Conservation (phyloP, 2,888 invertebrate species). For the Platypus cylindrus region DNA sequence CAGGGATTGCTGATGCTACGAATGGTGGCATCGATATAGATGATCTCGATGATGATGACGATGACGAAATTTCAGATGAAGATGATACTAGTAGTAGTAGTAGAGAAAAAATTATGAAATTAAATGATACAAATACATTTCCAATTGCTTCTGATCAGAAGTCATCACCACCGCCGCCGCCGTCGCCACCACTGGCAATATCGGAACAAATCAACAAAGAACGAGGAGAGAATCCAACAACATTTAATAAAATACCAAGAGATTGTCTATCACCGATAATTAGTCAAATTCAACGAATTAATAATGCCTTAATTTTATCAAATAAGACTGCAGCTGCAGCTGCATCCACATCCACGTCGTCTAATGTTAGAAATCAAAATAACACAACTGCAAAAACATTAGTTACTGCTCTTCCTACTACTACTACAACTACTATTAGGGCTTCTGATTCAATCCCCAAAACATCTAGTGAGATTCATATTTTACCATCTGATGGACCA, state of each 20-base stretch:
- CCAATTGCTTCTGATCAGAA: too few relatives aligned
- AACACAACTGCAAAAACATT: too few relatives aligned
- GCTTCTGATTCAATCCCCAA: background rate
- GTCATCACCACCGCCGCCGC: constrained; percentile 5
- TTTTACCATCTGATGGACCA: constrained; percentile 5
- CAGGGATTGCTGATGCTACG: too few relatives aligned
- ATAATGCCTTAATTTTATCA: constrained; percentile 11
- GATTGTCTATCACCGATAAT: constrained; percentile 10
- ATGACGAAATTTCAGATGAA: constrained; percentile 15
- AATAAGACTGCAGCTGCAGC: constrained; percentile 11
- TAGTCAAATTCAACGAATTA: constrained; percentile 12
- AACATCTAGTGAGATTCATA: background rate
- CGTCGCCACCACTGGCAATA: constrained; percentile 4
- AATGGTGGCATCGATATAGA: too few relatives aligned
- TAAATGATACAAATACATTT: too few relatives aligned
- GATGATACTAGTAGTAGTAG: too few relatives aligned
- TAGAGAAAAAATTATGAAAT: constrained; percentile 7
- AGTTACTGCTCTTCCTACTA: constrained; percentile 1
- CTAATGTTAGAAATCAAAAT: background rate
- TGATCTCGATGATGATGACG: constrained; percentile 17
- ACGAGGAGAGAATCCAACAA: constrained; percentile 1
- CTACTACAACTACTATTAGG: constrained; percentile 1
- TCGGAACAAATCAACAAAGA: background rate
- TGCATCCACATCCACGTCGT: background rate
- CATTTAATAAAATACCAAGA: background rate